phyloP scores from a whole-genome alignment of 2,113 vertebrate genomes.

The Oreochromis tanganicae region DNA sequence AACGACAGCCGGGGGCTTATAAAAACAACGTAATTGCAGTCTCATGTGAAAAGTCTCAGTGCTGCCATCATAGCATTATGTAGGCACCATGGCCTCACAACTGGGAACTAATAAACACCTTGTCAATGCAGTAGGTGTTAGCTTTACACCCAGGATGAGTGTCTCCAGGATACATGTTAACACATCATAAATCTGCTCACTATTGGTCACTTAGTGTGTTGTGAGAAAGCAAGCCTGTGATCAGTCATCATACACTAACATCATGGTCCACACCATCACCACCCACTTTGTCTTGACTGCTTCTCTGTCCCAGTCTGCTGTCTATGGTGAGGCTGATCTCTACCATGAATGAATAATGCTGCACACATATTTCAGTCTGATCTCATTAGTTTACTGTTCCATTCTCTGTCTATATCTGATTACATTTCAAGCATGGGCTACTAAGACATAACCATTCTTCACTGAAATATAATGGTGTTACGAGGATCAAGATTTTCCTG shows the following conservation, averaged over 20 bases:
- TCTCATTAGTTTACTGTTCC: not conserved
- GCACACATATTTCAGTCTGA: not conserved
- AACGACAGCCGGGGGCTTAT: not conserved
- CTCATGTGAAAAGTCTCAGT: slow-evolving; percentile 33
- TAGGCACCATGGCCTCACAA: slow-evolving; percentile 26
- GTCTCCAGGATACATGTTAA: slow-evolving; percentile 48
- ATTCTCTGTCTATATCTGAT: slow-evolving; percentile 1
- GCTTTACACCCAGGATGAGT: slow-evolving; percentile 41
- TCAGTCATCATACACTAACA: slow-evolving; percentile 15
- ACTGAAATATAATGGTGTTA: slow-evolving; percentile 17
- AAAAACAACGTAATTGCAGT: slow-evolving; percentile 55
- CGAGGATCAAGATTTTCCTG: slow-evolving; percentile 3
- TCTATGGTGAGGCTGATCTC: slow-evolving; percentile 5
- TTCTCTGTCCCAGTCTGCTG: slow-evolving; percentile 10
- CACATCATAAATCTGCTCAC: slow-evolving; percentile 31
- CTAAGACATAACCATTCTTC: slow-evolving; percentile 5
- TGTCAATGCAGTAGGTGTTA: slow-evolving; percentile 55
- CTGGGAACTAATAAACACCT: slow-evolving; percentile 72
- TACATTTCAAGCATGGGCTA: slow-evolving; percentile 17
- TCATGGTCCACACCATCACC: slow-evolving; percentile 15
- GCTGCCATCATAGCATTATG: slow-evolving; percentile 6
- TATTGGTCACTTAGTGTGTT: slow-evolving; percentile 32
- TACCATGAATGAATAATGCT: slow-evolving; percentile 11
- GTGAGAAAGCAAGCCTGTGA: slow-evolving; percentile 11
- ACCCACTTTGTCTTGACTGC: slow-evolving; percentile 42